phyloP scores from a whole-genome alignment of 2,113 vertebrate genomes.

The Clarias gariepinus region DNA sequence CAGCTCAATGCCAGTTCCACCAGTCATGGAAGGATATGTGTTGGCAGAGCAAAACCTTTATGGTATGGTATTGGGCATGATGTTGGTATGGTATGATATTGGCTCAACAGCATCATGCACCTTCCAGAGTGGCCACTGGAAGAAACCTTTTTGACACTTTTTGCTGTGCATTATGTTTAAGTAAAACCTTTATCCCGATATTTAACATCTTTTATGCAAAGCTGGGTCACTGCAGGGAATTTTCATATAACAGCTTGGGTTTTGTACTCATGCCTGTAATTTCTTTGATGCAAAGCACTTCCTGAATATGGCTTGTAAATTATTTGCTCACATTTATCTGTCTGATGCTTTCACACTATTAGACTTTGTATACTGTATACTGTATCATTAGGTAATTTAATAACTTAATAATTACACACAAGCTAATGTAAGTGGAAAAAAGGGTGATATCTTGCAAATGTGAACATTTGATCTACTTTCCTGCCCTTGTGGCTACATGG shows the following conservation, averaged over 20 bases:
- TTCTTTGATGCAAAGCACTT: not conserved
- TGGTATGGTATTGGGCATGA: too few species aligned
- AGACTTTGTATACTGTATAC: not conserved
- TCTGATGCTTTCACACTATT: not conserved
- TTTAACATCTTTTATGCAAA: not conserved
- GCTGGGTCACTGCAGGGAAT: not conserved
- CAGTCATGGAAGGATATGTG: too few species aligned
- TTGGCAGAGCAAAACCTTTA: too few species aligned
- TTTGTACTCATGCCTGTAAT: not conserved
- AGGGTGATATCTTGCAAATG: not conserved
- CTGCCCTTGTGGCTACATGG: not conserved
- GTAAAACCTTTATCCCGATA: not conserved
- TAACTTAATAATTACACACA: not conserved
- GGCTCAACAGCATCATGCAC: not conserved
- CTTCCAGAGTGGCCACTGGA: not conserved
- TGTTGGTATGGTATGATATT: too few species aligned
- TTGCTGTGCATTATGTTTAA: not conserved
- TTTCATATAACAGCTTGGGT: not conserved
- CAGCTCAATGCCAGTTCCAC: too few species aligned
- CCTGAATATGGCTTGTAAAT: conserved; percentile 2
- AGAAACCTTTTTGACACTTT: not conserved
- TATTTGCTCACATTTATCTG: not conserved
- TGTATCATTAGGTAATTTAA: not conserved
- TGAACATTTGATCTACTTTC: not conserved
- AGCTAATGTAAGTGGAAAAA: not conserved